Evolutionary conservation across 2,888 invertebrate genomes (phyloP).

Genomic region (Spilosoma lubricipeda): DNA sequence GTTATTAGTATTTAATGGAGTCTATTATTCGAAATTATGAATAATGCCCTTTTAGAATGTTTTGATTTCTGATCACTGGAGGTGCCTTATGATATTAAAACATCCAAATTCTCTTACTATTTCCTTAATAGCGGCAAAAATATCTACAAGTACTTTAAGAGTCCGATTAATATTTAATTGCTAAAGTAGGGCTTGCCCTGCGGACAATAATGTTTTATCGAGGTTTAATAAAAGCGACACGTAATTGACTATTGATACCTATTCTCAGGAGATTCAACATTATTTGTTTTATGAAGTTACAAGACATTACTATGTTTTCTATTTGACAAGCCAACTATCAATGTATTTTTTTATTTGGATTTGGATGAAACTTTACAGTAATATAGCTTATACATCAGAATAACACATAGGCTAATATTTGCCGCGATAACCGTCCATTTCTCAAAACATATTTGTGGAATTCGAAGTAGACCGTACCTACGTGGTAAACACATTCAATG

Average conservation of each 20-base stretch:
- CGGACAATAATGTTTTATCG: background rate
- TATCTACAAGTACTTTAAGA: background rate
- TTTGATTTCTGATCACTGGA: background rate
- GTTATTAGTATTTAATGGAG: background rate
- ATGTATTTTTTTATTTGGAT: no score
- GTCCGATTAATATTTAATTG: background rate
- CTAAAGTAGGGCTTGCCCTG: background rate
- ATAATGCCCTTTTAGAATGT: background rate
- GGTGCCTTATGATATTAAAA: background rate
- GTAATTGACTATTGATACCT: background rate
- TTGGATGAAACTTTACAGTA: no score
- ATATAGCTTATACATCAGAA: no score
- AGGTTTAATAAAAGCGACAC: background rate
- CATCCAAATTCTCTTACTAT: background rate
- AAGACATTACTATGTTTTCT: no score
- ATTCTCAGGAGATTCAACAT: no score
- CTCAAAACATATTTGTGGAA: no score
- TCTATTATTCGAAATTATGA: background rate
- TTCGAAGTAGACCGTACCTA: no score
- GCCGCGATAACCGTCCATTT: no score
- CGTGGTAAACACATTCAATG: no score
- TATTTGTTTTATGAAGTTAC: no score
- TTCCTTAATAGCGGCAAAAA: background rate
- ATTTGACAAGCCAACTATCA: no score
- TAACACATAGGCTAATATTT: no score